phyloP scores from a whole-genome alignment of 1,140 invertebrate genomes.

The Zaprionus vittiger region DNA sequence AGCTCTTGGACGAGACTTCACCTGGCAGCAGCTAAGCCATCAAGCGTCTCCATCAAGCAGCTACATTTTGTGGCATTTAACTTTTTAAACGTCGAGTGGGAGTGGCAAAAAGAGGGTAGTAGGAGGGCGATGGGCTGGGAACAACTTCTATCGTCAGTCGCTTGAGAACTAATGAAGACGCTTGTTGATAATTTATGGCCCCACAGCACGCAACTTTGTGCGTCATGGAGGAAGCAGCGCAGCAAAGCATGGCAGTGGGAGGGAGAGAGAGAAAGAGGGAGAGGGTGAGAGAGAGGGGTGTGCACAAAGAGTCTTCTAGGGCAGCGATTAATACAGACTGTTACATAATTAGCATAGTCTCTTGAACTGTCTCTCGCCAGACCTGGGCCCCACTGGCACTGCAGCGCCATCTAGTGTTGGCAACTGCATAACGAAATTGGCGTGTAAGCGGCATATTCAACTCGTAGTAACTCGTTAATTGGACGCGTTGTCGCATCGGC shows the following conservation, averaged over 20 bases:
- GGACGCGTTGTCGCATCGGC: constrained; percentile 56
- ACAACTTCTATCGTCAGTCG: constrained; percentile 36
- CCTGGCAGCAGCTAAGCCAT: constrained; percentile 26
- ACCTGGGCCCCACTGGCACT: not conserved
- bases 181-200: constrained; percentile 66
- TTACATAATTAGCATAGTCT: constrained; percentile 50
- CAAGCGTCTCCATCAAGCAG: constrained; percentile 24
- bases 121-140: constrained; percentile 6
- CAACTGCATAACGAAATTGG: constrained; percentile 34
- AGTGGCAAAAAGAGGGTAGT: not conserved
- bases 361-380: not conserved
- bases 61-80: constrained; percentile 63
- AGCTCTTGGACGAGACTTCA: not conserved
- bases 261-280: not conserved
- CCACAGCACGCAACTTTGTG: constrained; percentile 59
- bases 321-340: constrained; percentile 44
- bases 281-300: not conserved
- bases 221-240: constrained; percentile 40
- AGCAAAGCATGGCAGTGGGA: not conserved
- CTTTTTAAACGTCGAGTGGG: constrained; percentile 52
- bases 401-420: constrained; percentile 37
- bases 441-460: constrained; percentile 66
- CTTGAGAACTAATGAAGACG: constrained; percentile 69
- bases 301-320: not conserved
- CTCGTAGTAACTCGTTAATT: constrained; percentile 63